Base-by-base conservation (phyloP, 1,140 invertebrate genomes). In the Aphis gossypii region DNA sequence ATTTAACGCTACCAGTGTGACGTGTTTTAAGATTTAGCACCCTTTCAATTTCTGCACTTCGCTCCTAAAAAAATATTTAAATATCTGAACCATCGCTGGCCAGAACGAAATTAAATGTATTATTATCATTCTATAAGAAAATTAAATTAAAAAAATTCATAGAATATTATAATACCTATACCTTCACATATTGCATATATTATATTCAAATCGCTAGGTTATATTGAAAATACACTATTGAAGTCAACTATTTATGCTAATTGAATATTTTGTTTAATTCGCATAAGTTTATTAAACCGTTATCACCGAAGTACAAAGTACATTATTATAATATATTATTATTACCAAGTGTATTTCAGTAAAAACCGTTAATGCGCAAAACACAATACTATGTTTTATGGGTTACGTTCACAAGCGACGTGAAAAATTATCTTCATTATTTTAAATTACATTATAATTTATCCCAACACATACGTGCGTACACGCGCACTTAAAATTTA, bases 381-480 rank as follows among this genome's bases (percentile, higher is more conserved):
- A 84, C 41, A 84, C 83, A 84, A 84, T 84, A 25, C 35, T 23
- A 44, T 44, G 38, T 44, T 8, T 84, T 44, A 84, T 41, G 82
- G 38, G 82, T 83, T 83, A 83, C 23, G 9, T 84, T 25, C 38
- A 84, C 23, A 44, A 14, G 38, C 3, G 35, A 84, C 38, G 21
- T 41, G 41, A 76, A 84, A 84, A 84, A 84, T 83, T 44, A 30
- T 86, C 3, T 86, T 86, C 41, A 46, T 86, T 46, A 46, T 86
- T 46, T 86, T 46, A 46, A 86, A 86, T 30, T 86, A 30, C 84
- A 46, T 84, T 84, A 84, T 46, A 86, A 30, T 86, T 86, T 84
- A 44, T 41, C 83, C 41, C 9, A 25, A 84, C 76, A 38, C 35
- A 38, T 38, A 38, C 6, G n/a, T 38, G 20, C n/a, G 76, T 6